These are phyloP conservation scores for Brachionus calyciflorus DNA, from an alignment of 1,140 invertebrate genomes.

Conservation along the genomic window DNA sequence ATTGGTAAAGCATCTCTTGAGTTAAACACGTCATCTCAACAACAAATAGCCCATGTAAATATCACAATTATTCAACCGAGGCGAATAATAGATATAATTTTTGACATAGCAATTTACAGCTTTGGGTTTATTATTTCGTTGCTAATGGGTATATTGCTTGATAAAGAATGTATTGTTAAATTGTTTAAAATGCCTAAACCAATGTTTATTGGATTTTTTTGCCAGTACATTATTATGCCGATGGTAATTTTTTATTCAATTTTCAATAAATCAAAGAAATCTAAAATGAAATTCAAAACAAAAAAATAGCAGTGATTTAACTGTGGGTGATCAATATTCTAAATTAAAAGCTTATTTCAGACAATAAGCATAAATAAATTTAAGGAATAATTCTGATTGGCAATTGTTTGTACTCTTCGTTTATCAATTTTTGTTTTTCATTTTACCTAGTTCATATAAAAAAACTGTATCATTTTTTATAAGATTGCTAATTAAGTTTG, in stretches of 20 bases:
- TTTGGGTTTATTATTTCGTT: constrained; percentile 33
- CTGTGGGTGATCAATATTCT: too few species aligned
- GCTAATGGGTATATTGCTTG: constrained; percentile 33
- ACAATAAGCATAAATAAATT: too few species aligned
- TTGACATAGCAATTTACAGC: constrained; percentile 16
- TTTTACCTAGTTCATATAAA: neutral
- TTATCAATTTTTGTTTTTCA: too few species aligned
- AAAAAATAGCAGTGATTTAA: too few species aligned
- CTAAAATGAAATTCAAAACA: too few species aligned
- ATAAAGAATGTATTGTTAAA: constrained; percentile 14
- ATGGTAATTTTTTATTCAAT: constrained; percentile 35
- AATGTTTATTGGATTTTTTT: constrained; percentile 32
- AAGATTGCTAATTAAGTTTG: too few species aligned
- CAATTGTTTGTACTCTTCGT: too few species aligned
- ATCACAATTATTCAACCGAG: neutral
- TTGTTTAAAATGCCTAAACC: constrained; percentile 28
- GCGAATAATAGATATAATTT: constrained; percentile 29
- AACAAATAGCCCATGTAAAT: neutral
- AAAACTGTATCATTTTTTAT: too few species aligned
- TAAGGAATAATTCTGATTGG: too few species aligned
- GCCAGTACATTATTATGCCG: constrained; percentile 43
- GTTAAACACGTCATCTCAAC: neutral
- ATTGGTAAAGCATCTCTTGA: neutral
- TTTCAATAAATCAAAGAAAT: too few species aligned
- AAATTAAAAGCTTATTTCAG: too few species aligned